Percentiles rank a stretch among this genome's conserved stretches.
Conservation (phyloP, 2,888 invertebrate species). For the Nephrocerus scutellatus region DNA sequence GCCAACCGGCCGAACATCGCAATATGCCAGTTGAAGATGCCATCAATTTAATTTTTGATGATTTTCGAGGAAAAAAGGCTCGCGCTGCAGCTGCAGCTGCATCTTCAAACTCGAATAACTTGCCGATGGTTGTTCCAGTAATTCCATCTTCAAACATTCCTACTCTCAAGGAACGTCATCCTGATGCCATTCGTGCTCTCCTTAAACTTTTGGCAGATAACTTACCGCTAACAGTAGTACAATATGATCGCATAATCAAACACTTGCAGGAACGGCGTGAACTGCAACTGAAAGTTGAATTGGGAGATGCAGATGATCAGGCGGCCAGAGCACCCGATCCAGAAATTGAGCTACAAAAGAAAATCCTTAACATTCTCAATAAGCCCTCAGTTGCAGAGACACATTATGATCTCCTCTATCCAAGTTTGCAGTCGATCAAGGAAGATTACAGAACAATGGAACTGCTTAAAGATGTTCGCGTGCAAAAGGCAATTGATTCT, state of each 20-base stretch:
- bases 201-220: slow-evolving; percentile 78
- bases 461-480: slow-evolving; percentile 68
- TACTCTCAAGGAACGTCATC: slow-evolving; percentile 51
- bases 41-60: slow-evolving; percentile 65
- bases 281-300: slow-evolving; percentile 65
- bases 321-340: slow-evolving; percentile 40
- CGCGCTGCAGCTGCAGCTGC: slow-evolving; percentile 48
- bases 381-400: slow-evolving; percentile 43
- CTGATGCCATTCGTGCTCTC: slow-evolving; percentile 62
- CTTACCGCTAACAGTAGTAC: slow-evolving; percentile 64
- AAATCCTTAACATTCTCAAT: slow-evolving; percentile 44
- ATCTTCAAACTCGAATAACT: slow-evolving; percentile 21
- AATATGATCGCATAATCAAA: slow-evolving; percentile 69
- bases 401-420: slow-evolving; percentile 33
- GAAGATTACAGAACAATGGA: slow-evolving; percentile 50
- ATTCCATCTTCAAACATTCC: slow-evolving; percentile 47
- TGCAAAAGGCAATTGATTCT: slow-evolving; percentile 72
- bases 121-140: slow-evolving; percentile 27
- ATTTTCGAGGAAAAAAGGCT: slow-evolving; percentile 58
- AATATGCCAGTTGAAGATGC: slow-evolving; percentile 95
- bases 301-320: slow-evolving; percentile 55
- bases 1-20: slow-evolving; percentile 82
- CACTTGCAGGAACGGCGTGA: slow-evolving; percentile 69
- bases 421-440: slow-evolving; percentile 33
- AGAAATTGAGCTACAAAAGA: slow-evolving; percentile 46